Evolutionary conservation across 1,140 invertebrate species (phyloP), one percentile per base, ranked within the genome.

Genomic region (Aradophagus sp.): DNA sequence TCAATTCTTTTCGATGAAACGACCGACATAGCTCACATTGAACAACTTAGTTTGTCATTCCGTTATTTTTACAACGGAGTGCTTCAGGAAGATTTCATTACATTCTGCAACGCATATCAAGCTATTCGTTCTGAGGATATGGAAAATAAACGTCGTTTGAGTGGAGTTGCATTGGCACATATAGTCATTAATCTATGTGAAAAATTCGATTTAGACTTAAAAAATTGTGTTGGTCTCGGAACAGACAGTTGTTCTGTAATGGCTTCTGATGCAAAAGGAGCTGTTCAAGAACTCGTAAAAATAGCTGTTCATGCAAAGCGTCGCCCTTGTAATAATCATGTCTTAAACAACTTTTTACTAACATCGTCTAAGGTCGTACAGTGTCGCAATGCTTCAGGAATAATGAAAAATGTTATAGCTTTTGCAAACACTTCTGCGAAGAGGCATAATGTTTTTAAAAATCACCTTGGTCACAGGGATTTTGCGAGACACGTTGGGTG

Each of bases 1-100:
- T 50, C 61, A 10, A 65, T 78, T 12, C 62, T 80, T 5, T 76
- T 79, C 36, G 73, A 80, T 48, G 78, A 80, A 68, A 80, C 75
- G 11, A 77, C 77, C 14, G 78, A 79, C 58, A 31, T 74, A 8
- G 36, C 73, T 14, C 58, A 76, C 27, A 73, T 45, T 32, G 65
- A 72, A 16, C 78, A 80, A 53, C 17, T 79, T 7, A 71, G 66
- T 31, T 32, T 79, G 6, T 48, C 55, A 11, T 20, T 77, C 10
- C 31, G 77, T 2, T 79, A 80, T 67, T 19, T 56, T 15, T 14
- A 62, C n/a, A 23, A 69, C 14, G 35, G 35, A 23, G n/a, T 2
- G 15, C n/a, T 61, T 16, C 14, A 35, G 17, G 42, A 61, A 52
- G 58, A 79, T 20, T 78, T 80, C 45, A 15, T 78, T 15, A 45